These are phyloP conservation scores for Pegoplata infirma DNA, from an alignment of 2,888 invertebrate species.

Conservation along the genomic window DNA sequence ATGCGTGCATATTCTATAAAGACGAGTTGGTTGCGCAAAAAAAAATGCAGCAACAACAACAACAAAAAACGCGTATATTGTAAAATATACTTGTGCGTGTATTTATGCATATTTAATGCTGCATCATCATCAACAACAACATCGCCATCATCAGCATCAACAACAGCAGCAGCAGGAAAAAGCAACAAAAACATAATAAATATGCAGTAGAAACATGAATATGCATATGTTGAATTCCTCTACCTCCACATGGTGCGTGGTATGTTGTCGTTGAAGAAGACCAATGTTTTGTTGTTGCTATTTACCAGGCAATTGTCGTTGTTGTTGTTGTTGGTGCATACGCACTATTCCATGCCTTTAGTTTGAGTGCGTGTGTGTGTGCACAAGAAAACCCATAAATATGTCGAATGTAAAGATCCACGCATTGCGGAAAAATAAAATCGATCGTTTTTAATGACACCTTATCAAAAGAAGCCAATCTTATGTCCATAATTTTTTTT, in stretches of 20 bases:
- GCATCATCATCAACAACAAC: conserved; percentile 48
- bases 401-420: conserved; percentile 66
- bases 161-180: not conserved
- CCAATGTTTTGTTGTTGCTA: conserved; percentile 30
- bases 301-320: too few relatives aligned
- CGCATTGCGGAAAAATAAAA: conserved; percentile 68
- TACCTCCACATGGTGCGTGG: conserved; percentile 59
- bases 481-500: conserved; percentile 68
- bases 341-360: conserved; percentile 25
- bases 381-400: conserved; percentile 67
- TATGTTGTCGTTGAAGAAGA: conserved; percentile 39
- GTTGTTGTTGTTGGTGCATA: conserved; percentile 7
- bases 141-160: conserved; percentile 13
- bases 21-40: conserved; percentile 17
- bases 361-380: conserved; percentile 10
- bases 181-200: not conserved
- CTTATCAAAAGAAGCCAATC: conserved; percentile 70
- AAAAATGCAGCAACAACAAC: not conserved
- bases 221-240: conserved; percentile 61
- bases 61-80: too few relatives aligned
- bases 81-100: conserved; percentile 50
- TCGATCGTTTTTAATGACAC: conserved; percentile 71
- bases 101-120: conserved; percentile 61
- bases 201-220: conserved; percentile 49
- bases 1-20: conserved; percentile 51